A percentile compares a stretch with the other conserved stretches of the same genome.
Evolutionary conservation across 2,113 vertebrate species (phyloP).

Genomic region (Mastomys natalensis): DNA sequence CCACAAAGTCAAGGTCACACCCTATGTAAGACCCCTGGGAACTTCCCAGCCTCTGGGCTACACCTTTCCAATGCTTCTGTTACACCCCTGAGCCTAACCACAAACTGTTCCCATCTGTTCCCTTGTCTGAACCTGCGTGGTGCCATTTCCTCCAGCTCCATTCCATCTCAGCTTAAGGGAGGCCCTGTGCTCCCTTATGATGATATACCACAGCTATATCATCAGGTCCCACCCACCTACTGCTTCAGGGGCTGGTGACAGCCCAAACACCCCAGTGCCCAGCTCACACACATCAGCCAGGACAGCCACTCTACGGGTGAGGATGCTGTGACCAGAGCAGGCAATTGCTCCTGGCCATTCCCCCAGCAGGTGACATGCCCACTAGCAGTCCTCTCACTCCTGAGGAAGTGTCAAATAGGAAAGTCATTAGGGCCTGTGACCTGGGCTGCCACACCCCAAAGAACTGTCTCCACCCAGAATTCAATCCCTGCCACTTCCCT

Average conservation of each 20-base stretch:
- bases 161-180: not conserved
- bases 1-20: not conserved
- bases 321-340: not conserved
- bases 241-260: not conserved
- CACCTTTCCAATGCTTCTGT: not conserved
- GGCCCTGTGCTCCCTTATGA: not conserved
- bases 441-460: not conserved
- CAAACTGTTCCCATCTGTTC: fast-evolving
- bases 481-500: not conserved
- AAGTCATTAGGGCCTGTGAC: not conserved
- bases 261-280: not conserved
- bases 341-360: not conserved
- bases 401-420: not conserved
- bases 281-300: too few species aligned
- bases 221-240: not conserved
- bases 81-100: not conserved
- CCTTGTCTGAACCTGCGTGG: not conserved
- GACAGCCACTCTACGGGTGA: not conserved
- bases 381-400: not conserved
- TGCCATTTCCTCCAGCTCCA: not conserved
- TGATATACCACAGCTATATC: not conserved
- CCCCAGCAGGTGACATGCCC: not conserved
- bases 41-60: not conserved
- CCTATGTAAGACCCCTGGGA: fast-evolving
- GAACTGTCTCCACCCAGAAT: not conserved